Evolutionary conservation across 1,140 invertebrate species (phyloP).

Genomic region (Solen grandis): DNA sequence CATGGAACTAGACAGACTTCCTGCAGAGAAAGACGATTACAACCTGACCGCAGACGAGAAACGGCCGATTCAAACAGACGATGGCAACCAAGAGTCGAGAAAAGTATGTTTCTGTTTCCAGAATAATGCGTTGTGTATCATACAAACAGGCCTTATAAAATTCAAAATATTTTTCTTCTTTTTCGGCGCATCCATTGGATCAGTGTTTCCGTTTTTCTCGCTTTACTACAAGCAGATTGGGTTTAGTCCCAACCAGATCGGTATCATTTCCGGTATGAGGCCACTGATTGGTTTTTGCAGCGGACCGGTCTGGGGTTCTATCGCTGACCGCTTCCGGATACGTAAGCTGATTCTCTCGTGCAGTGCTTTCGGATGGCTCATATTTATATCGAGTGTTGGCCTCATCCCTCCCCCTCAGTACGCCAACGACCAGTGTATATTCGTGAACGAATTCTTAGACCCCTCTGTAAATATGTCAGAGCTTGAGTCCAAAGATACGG

Average conservation of each 20-base stretch:
- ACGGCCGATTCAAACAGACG: too few relatives aligned
- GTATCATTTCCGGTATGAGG: constrained; percentile 45
- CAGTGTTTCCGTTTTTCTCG: constrained; percentile 51
- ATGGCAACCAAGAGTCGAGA: too few relatives aligned
- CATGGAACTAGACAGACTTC: too few relatives aligned
- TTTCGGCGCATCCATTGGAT: constrained; percentile 41
- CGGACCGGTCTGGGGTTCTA: constrained; percentile 44
- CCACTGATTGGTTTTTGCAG: constrained; percentile 46
- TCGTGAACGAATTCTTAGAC: constrained; percentile 24
- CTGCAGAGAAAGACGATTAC: too few relatives aligned
- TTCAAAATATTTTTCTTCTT: constrained; percentile 54
- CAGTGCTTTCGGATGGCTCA: constrained; percentile 46
- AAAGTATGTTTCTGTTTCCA: too few relatives aligned
- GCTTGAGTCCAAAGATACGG: background rate
- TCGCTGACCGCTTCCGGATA: constrained; percentile 49
- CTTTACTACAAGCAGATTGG: constrained; percentile 55
- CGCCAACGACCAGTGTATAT: constrained; percentile 20
- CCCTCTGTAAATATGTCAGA: background rate
- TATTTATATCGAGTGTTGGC: constrained; percentile 42
- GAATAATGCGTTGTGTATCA: too few relatives aligned
- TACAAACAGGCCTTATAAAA: constrained; percentile 10
- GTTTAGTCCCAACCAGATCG: constrained; percentile 52
- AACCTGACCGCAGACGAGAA: too few relatives aligned
- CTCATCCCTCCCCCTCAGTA: constrained; percentile 26
- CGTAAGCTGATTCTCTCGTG: constrained; percentile 29